phyloP scores from a whole-genome alignment of 2,113 vertebrate genomes.

The Acrocephalus kingi region DNA sequence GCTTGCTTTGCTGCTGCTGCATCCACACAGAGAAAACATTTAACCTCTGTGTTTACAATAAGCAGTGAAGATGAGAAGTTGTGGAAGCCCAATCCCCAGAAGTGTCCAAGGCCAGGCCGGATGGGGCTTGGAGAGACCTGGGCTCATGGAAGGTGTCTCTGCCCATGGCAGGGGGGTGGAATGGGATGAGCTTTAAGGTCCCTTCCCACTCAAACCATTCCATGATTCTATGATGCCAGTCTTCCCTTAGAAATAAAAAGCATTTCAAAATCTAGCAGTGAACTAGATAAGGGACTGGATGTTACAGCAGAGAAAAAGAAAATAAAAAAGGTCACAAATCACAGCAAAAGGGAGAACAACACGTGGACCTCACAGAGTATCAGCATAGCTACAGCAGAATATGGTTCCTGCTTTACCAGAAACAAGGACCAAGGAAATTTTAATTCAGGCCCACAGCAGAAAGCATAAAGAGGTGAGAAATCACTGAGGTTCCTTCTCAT shows the following conservation, averaged over 20 bases:
- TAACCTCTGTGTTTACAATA: not conserved
- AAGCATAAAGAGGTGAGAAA: not conserved
- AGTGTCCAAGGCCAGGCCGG: not conserved
- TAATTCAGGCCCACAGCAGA: not conserved
- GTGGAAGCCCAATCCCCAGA: too few species aligned
- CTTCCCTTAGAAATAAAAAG: not conserved
- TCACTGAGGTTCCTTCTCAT: not conserved
- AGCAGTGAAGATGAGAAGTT: not conserved
- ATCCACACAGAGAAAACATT: not conserved
- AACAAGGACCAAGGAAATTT: not conserved
- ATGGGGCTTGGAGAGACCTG: not conserved
- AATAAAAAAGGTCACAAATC: not conserved
- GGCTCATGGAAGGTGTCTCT: not conserved
- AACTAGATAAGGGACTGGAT: not conserved
- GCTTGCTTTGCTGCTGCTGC: not conserved
- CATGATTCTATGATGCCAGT: not conserved
- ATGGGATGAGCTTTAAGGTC: not conserved
- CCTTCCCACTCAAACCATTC: not conserved
- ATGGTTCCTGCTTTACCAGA: not conserved
- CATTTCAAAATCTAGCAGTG: not conserved
- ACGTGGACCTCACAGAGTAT: accelerated
- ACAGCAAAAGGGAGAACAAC: not conserved
- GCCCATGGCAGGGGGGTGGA: not conserved
- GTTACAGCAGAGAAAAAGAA: not conserved
- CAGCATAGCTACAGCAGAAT: not conserved